A percentile compares a stretch with the other conserved stretches of the same genome.
Conservation (phyloP, 1,140 invertebrate genomes). For the Episyrphus balteatus region DNA sequence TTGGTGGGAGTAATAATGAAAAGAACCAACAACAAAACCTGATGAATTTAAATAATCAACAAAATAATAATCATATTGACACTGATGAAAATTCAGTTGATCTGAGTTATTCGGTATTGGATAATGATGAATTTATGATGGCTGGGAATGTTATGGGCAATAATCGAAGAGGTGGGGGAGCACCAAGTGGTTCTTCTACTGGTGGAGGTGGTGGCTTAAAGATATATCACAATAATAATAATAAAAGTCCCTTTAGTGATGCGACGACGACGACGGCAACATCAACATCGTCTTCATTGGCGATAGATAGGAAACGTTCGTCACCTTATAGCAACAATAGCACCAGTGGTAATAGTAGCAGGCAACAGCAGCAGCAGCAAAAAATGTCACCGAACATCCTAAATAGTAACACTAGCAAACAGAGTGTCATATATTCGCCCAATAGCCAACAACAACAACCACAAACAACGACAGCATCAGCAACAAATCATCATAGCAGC, state of each 20-base stretch:
- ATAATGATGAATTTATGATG: neutral
- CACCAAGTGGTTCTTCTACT: neutral
- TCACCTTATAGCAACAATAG: constrained; percentile 11
- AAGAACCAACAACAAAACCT: neutral
- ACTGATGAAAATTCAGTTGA: constrained; percentile 3
- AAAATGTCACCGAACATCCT: neutral
- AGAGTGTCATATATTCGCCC: constrained; percentile 5
- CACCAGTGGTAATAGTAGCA: constrained; percentile 4
- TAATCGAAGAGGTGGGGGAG: neutral
- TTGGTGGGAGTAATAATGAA: neutral
- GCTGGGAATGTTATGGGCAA: neutral
- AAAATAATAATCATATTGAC: constrained; percentile 1
- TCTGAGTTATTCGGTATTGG: constrained; percentile 1
- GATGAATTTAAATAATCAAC: neutral
- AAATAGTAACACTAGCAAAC: constrained; percentile 1
- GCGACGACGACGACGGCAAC: neutral
- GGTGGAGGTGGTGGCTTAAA: neutral
- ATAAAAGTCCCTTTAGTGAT: too few species aligned
- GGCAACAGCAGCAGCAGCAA: constrained; percentile 10
- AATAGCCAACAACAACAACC: constrained; percentile 2
- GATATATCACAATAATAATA: too few species aligned
- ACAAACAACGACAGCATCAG: neutral
- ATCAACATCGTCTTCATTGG: constrained; percentile 7
- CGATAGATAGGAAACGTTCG: constrained; percentile 21
- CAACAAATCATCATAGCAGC: constrained; percentile 22